Evolutionary conservation across 2,888 invertebrate genomes (phyloP), one percentile per base, ranked within the genome.

Genomic region (Lithodes maja): DNA sequence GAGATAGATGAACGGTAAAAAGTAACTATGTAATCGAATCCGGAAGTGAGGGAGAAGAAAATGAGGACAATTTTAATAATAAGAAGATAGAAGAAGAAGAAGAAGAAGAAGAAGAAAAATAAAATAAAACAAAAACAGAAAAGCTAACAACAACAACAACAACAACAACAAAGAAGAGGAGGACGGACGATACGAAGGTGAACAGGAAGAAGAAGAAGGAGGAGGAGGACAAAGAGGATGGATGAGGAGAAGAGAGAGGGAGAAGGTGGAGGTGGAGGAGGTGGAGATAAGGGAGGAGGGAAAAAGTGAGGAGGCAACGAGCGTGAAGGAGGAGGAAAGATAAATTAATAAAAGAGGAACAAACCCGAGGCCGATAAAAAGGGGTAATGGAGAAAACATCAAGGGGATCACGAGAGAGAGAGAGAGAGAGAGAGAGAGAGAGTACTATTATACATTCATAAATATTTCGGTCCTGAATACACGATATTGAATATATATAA

Each of bases 131-230:
- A 33, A 33, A 33, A 33, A 33, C 33, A 33, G 33, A 33, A 33
- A 33, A 33, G 0, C 33, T 33, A 33, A 33, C 33, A 33, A 33
- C 33, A 33, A 33, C 33, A 33, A 33, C 33, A 33, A 33, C 33
- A 33, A 33, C n/a, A n/a, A n/a, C n/a, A n/a, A n/a, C n/a, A n/a
- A 33, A 33, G 33, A 33, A 33, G 33, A 33, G 33, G 33, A 33
- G 33, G 33, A 33, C 33, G 33, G 33, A 33, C 33, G 33, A 33
- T 33, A 33, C 33, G 33, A 33, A 54, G 17, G 17, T n/a, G 52
- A 33, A 80, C 54, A 55, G 55, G 52, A 53, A 54, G 80, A 80
- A 54, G 53, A 53, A 80, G 54, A 54, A 53, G 53, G 54, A 80
- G 15, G 17, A n/a, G 17, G 54, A 17, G 54, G 50, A 9, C 2